Percentiles rank a stretch among this genome's conserved stretches.
These are phyloP conservation scores for Macroteleia sp. DNA, from an alignment of 2,888 invertebrate species.

Conservation along the genomic window DNA sequence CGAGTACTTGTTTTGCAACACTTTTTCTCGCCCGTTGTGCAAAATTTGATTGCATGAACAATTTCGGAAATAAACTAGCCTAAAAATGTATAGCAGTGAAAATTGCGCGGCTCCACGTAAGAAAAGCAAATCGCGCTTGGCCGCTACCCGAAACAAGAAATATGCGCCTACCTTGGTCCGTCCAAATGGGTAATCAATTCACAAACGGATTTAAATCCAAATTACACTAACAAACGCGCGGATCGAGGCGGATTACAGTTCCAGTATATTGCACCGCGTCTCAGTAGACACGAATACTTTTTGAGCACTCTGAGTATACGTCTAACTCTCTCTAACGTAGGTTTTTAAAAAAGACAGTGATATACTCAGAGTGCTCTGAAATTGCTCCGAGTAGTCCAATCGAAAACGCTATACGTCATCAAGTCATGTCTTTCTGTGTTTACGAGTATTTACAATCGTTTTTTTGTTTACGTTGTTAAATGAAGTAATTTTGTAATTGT, in stretches of 20 bases:
- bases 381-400: too few species aligned
- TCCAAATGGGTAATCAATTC: slow-evolving; percentile 89
- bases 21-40: background rate
- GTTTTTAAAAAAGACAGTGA: too few species aligned
- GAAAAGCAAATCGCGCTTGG: slow-evolving; percentile 76
- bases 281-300: slow-evolving; percentile 78
- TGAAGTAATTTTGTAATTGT: too few species aligned
- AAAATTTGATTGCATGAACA: too few species aligned
- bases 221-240: slow-evolving; percentile 80
- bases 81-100: background rate
- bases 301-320: too few species aligned
- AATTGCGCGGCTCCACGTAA: slow-evolving; percentile 66
- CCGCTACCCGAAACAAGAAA: slow-evolving; percentile 32
- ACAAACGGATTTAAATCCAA: slow-evolving; percentile 85
- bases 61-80: too few species aligned
- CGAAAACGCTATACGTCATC: too few species aligned
- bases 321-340: too few species aligned
- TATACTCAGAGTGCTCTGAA: too few species aligned
- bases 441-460: too few species aligned
- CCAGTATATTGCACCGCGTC: slow-evolving; percentile 74
- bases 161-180: slow-evolving; percentile 90
- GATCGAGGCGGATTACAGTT: slow-evolving; percentile 82
- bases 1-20: background rate
- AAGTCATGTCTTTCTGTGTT: too few species aligned
- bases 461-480: too few species aligned